Evolutionary conservation across 2,113 vertebrate genomes (phyloP).

Genomic region (Pogonocichla stellata): DNA sequence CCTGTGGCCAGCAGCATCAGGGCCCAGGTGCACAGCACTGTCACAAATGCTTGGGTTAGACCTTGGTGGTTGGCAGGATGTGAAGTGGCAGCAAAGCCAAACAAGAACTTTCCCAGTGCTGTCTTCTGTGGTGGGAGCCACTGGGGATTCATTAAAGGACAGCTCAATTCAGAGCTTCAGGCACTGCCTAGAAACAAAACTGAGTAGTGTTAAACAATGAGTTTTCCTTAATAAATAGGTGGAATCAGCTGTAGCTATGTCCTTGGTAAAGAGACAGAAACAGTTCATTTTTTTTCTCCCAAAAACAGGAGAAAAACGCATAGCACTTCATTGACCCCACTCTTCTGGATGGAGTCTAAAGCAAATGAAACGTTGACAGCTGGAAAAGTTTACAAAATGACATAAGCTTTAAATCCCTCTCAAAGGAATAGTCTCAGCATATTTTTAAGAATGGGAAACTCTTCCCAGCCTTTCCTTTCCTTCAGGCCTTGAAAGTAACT

Average conservation of each 20-base stretch:
- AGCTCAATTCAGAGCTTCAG: not conserved
- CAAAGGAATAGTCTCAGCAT: slow-evolving; percentile 29
- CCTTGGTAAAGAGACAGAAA: slow-evolving; percentile 44
- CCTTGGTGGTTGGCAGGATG: not conserved
- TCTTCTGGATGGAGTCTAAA: slow-evolving; percentile 44
- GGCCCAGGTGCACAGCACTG: not conserved
- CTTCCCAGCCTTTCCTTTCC: slow-evolving; percentile 30
- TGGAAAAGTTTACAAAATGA: slow-evolving; percentile 46
- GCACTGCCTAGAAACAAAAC: slow-evolving; percentile 17
- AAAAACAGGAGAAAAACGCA: not conserved
- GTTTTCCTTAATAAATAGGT: not conserved
- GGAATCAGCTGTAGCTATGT: not conserved
- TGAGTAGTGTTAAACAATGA: not conserved
- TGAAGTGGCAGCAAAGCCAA: not conserved
- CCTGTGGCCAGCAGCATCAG: fast-evolving
- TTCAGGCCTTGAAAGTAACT: not conserved
- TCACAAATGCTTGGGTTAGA: not conserved
- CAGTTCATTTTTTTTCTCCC: not conserved
- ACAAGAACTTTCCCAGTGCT: not conserved
- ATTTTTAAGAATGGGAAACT: slow-evolving; percentile 64
- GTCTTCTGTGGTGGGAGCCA: fast-evolving
- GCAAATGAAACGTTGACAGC: slow-evolving; percentile 35
- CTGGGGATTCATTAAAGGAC: not conserved
- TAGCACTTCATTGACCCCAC: slow-evolving; percentile 8
- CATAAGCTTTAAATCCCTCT: slow-evolving; percentile 53